These are phyloP conservation scores for Oryzias celebensis DNA, from an alignment of 2,113 vertebrate genomes.

Conservation along the genomic window DNA sequence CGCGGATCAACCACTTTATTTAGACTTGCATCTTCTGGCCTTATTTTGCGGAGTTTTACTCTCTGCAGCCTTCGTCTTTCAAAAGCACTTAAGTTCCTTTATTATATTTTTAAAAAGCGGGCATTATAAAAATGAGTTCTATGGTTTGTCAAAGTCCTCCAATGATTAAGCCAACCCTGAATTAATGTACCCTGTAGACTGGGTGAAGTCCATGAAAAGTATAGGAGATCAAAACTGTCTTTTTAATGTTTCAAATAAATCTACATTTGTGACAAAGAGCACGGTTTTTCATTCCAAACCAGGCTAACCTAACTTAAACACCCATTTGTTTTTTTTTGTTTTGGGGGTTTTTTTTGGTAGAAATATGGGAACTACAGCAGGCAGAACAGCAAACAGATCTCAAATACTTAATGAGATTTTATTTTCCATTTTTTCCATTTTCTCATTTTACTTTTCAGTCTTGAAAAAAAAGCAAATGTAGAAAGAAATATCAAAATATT, in stretches of 20 bases:
- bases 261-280: slow-evolving; percentile 9
- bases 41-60: slow-evolving; percentile 18
- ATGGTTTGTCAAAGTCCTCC: slow-evolving; percentile 42
- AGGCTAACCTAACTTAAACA: neutral
- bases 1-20: slow-evolving; percentile 18
- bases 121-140: slow-evolving; percentile 42
- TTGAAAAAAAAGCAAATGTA: too few species aligned
- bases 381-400: too few species aligned
- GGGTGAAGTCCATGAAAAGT: slow-evolving; percentile 40
- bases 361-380: neutral
- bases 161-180: slow-evolving; percentile 55
- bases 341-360: too few species aligned
- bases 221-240: slow-evolving; percentile 18
- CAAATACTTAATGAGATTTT: too few species aligned
- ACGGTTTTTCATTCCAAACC: slow-evolving; percentile 2
- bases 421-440: neutral
- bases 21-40: slow-evolving; percentile 1
- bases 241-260: slow-evolving; percentile 20
- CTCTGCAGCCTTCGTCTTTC: neutral
- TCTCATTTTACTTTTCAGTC: neutral
- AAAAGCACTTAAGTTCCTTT: slow-evolving; percentile 21
- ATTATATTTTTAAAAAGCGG: slow-evolving; percentile 27
- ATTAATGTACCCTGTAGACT: slow-evolving; percentile 35
- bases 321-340: too few species aligned
- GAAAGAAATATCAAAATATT: too few species aligned